A percentile compares a stretch with the other conserved stretches of the same genome.
These are phyloP conservation scores for Octodon degus DNA, from an alignment of 2,113 vertebrate species.

Conservation along the genomic window DNA sequence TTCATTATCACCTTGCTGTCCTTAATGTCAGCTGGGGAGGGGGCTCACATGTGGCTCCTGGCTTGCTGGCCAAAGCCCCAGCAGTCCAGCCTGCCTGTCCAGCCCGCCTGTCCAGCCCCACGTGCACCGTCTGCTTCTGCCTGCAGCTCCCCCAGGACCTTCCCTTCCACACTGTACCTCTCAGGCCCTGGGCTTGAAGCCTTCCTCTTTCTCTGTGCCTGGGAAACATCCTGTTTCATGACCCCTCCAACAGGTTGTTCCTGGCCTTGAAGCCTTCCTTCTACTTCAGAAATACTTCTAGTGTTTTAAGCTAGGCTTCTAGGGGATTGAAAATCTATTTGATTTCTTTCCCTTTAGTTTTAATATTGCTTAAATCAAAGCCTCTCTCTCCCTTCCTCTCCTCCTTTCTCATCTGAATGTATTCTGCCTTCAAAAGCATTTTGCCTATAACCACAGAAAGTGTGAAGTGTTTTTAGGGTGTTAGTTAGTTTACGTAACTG, in stretches of 20 bases:
- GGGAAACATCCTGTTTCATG: neutral
- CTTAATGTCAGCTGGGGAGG: neutral
- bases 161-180: too few relatives aligned
- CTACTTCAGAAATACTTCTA: neutral
- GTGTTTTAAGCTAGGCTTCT: neutral
- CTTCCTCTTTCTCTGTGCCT: neutral
- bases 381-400: neutral
- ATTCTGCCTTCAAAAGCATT: neutral
- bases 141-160: too few relatives aligned
- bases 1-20: neutral
- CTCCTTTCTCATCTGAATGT: neutral
- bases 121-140: too few relatives aligned
- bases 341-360: conserved; percentile 36
- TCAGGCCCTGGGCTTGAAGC: neutral
- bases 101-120: too few relatives aligned
- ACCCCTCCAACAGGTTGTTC: neutral
- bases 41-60: neutral
- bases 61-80: neutral
- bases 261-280: neutral
- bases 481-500: neutral
- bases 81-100: too few relatives aligned
- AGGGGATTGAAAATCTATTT: neutral
- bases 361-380: neutral
- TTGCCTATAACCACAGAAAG: neutral
- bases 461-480: neutral